Conservation (phyloP, 1,140 invertebrate species). For the Pissodes strobi region DNA sequence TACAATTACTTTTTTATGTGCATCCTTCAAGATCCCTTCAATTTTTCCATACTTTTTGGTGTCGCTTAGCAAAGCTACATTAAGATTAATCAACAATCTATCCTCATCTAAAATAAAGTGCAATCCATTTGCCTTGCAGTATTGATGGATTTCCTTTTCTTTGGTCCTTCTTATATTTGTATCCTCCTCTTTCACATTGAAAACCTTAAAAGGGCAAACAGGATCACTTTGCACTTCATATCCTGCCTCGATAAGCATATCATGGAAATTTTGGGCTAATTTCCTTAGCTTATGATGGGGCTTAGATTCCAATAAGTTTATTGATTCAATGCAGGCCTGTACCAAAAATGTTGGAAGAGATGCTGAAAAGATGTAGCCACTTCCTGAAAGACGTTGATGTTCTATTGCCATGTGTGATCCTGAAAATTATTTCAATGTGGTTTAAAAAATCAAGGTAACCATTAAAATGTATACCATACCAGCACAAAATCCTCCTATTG, state of each 20-base stretch:
- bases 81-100: slow-evolving; percentile 43
- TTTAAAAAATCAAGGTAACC: neutral
- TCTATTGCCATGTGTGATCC: slow-evolving; percentile 47
- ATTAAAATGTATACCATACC: slow-evolving; percentile 22
- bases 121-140: slow-evolving; percentile 40
- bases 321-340: slow-evolving; percentile 44
- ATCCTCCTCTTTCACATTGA: slow-evolving; percentile 31
- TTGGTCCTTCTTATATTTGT: slow-evolving; percentile 8
- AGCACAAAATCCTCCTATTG: slow-evolving; percentile 52
- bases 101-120: slow-evolving; percentile 41
- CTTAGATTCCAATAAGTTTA: slow-evolving; percentile 38
- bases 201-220: slow-evolving; percentile 44
- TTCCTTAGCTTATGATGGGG: slow-evolving; percentile 34
- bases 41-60: slow-evolving; percentile 26
- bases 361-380: slow-evolving; percentile 50
- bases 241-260: slow-evolving; percentile 30
- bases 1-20: slow-evolving; percentile 1
- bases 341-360: slow-evolving; percentile 49
- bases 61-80: slow-evolving; percentile 34
- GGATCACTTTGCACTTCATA: slow-evolving; percentile 43
- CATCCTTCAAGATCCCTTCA: slow-evolving; percentile 35
- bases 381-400: slow-evolving; percentile 48
- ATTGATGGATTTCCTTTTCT: slow-evolving; percentile 30
- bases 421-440: too few relatives aligned
- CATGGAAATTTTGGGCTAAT: slow-evolving; percentile 35